A percentile compares a stretch with the other conserved stretches of the same genome.
Conservation (phyloP, 2,888 invertebrate species). For the Norana najaformis region DNA sequence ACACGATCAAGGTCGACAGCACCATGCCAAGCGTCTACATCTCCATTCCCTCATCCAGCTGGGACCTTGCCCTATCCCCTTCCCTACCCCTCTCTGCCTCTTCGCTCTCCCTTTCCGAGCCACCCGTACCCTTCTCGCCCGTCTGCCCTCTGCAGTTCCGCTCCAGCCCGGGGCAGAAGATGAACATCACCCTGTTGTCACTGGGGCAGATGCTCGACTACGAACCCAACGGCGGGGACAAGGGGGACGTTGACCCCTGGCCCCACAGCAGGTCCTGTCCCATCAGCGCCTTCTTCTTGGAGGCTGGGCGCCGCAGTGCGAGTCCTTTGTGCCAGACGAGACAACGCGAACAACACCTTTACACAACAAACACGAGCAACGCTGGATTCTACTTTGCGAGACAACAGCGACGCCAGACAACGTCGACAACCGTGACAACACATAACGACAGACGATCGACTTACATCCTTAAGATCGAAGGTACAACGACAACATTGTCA, state of each 20-base stretch:
- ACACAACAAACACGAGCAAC: not conserved
- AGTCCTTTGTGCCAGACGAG: not conserved
- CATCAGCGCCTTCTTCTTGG: not conserved
- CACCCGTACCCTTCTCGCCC: not conserved
- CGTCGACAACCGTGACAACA: not conserved
- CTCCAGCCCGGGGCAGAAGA: not conserved
- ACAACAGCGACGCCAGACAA: not conserved
- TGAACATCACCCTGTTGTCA: slow-evolving; percentile 1
- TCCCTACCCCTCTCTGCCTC: not conserved
- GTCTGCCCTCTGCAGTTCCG: not conserved
- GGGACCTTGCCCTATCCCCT: not conserved
- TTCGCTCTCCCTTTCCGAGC: not conserved
- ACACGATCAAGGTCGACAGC: not conserved
- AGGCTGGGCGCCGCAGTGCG: not conserved
- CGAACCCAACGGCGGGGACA: not conserved
- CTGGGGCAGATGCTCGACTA: not conserved
- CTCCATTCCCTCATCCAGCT: not conserved
- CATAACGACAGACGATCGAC: not conserved
- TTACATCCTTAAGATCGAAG: slow-evolving; percentile 10
- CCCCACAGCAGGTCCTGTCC: not conserved
- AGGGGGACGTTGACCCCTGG: not conserved
- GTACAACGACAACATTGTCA: not conserved
- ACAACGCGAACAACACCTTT: not conserved
- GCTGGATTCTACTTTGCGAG: not conserved
- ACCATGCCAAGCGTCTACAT: not conserved